phyloP scores from a whole-genome alignment of 1,140 invertebrate species.

The Drosophila setifemur region DNA sequence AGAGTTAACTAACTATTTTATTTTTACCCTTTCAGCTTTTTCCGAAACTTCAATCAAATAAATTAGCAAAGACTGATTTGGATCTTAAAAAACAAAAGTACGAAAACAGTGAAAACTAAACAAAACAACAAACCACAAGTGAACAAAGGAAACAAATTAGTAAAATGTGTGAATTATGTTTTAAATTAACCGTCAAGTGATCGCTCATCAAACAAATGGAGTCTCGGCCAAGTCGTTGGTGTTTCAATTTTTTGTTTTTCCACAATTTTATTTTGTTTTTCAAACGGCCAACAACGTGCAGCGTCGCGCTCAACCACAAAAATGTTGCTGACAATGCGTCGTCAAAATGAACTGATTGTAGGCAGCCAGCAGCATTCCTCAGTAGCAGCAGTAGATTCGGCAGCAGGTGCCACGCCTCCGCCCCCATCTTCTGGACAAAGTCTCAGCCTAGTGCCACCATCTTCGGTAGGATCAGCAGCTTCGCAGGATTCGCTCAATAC shows the following conservation, averaged over 20 bases:
- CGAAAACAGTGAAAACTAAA: background rate
- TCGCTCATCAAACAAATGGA: conserved; percentile 61
- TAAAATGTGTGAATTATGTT: conserved; percentile 17
- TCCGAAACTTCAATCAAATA: conserved; percentile 5
- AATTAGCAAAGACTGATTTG: conserved; percentile 20
- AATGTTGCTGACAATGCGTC: conserved; percentile 83
- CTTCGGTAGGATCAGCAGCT: conserved; percentile 7
- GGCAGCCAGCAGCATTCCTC: conserved; percentile 63
- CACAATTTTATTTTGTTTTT: conserved; percentile 47
- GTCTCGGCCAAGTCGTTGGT: conserved; percentile 38
- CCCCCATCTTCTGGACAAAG: conserved; percentile 5
- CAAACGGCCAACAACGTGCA: conserved; percentile 7
- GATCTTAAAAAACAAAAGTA: background rate
- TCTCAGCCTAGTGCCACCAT: conserved; percentile 29
- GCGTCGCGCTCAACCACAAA: conserved; percentile 48
- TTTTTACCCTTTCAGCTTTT: conserved; percentile 7
- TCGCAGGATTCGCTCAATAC: conserved; percentile 74
- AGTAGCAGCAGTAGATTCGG: background rate
- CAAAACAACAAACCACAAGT: conserved; percentile 2
- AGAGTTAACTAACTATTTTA: background rate
- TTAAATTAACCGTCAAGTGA: conserved; percentile 14
- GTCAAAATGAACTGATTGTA: conserved; percentile 80
- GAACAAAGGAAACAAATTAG: conserved; percentile 9
- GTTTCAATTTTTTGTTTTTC: conserved; percentile 58
- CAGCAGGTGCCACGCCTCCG: background rate